phyloP scores from a whole-genome alignment of 2,113 vertebrate species.

The Chloropsis cyanopogon region DNA sequence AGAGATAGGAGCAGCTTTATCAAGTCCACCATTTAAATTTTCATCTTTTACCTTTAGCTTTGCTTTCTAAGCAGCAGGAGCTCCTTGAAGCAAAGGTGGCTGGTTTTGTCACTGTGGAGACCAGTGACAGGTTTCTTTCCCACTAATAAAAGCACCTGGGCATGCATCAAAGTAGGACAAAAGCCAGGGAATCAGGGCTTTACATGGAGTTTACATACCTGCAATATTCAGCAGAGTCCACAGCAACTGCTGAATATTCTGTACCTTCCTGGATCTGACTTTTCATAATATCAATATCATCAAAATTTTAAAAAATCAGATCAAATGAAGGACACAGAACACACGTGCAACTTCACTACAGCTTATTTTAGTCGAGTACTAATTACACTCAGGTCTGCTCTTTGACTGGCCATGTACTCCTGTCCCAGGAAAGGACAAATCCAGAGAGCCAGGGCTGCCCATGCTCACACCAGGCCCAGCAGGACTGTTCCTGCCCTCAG shows the following conservation, averaged over 20 bases:
- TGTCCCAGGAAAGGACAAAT: not conserved
- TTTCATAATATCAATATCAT: fast-evolving
- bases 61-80: not conserved
- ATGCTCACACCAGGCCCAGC: not conserved
- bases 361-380: not conserved
- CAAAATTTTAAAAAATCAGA: not conserved
- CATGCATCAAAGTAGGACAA: not conserved
- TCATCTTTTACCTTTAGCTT: not conserved
- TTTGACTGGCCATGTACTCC: not conserved
- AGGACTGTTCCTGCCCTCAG: not conserved
- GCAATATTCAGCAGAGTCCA: not conserved
- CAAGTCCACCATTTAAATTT: not conserved
- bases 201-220: fast-evolving
- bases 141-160: not conserved
- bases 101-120: not conserved
- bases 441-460: not conserved
- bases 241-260: not conserved
- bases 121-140: not conserved
- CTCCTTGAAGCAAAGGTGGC: not conserved
- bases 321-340: not conserved
- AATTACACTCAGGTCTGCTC: not conserved
- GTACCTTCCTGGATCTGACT: not conserved
- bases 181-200: not conserved
- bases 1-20: not conserved
- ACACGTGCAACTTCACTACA: fast-evolving